Evolutionary conservation across 2,888 invertebrate species (phyloP), one percentile per base, ranked within the genome.

Genomic region (Eudemis profundana): DNA sequence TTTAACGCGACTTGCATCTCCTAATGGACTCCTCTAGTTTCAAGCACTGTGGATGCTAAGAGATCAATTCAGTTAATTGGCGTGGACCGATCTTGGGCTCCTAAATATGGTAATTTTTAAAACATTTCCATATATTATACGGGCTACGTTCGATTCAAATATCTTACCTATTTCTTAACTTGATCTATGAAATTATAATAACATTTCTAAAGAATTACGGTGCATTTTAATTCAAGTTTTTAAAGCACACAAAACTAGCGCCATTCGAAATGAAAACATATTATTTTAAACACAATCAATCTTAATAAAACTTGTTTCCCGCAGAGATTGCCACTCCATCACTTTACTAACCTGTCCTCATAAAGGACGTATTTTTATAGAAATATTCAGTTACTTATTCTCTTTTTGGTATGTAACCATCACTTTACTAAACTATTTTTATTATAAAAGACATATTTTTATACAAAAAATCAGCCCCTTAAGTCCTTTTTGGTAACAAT

Each of bases 291-390:
- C 46, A n/a, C 46, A 46, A 46, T 46, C 46, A 46, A 46, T 46
- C 46, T 46, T 19, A 50, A 46, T 33, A 33, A 21, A 23, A 23
- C 19, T 23, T n/a, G 23, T 36, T 59, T 12, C 38, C 27, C 17
- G 15, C 17, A 17, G 33, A 60, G 15, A 59, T 38, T 59, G 36
- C 33, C 61, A 51, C 61, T 51, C 44, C n/a, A 51, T 44, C 47
- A 47, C 40, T 4, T 40, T n/a, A n/a, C 12, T 33, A 8, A 8
- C 8, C 8, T 33, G 33, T 8, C 10, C 5, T 33, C 10, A 33
- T n/a, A 33, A 33, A 33, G 3, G 33, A 8, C 0, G 2, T 8
- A 8, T 33, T 8, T 33, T 33, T 33, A 5, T 10, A 33, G 33
- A 33, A 50, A 50, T 12, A 0, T 17, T 4, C 12, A 2, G 21